phyloP scores from a whole-genome alignment of 2,888 invertebrate genomes.

The Anagyrus pseudococci region DNA sequence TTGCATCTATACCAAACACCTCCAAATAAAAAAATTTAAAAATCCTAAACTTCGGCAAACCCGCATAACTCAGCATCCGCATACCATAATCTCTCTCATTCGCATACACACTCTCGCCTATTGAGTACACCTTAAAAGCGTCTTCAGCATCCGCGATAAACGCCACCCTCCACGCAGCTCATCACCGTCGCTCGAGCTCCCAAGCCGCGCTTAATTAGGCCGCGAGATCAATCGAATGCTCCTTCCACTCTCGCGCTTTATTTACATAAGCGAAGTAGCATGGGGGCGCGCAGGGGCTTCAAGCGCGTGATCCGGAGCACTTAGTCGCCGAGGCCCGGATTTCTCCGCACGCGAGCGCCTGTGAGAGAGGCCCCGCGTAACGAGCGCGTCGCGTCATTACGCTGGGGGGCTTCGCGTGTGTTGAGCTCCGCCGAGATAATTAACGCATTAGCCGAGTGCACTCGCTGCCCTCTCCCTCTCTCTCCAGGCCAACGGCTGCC shows the following conservation, averaged over 20 bases:
- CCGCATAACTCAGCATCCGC: no score
- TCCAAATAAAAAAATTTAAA: no score
- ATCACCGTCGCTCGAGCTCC: no score
- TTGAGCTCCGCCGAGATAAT: conserved; percentile 42
- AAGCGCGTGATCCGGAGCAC: background rate
- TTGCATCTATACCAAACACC: no score
- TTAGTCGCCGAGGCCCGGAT: background rate
- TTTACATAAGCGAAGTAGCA: conserved; percentile 5
- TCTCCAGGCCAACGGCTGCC: no score
- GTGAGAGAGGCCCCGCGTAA: conserved; percentile 5
- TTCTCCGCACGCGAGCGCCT: background rate
- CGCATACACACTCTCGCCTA: no score
- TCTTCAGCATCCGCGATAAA: no score
- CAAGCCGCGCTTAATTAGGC: conserved; percentile 20
- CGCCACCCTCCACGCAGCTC: no score
- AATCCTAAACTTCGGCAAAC: no score
- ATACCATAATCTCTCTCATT: no score
- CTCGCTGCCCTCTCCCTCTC: background rate
- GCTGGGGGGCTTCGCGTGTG: conserved; percentile 15
- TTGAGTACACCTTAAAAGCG: no score
- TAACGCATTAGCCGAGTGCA: conserved; percentile 45
- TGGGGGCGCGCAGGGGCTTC: no score
- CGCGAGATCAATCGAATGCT: conserved; percentile 10
- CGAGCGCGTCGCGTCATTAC: conserved; percentile 2
- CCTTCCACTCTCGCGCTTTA: background rate